Conservation (phyloP, 2,888 invertebrate species). For the Anoncus sp. region DNA sequence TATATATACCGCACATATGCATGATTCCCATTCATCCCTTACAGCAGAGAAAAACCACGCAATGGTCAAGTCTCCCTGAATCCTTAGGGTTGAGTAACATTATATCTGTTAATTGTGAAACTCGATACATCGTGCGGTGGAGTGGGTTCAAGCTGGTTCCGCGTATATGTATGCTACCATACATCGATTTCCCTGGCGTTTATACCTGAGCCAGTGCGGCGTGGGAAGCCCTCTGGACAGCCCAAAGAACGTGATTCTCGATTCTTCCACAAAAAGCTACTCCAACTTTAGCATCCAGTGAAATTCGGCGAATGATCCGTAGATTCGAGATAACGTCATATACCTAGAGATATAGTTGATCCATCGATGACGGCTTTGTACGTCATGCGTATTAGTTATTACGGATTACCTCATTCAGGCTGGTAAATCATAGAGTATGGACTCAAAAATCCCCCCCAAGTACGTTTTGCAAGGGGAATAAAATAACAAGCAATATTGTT, state of each 20-base stretch:
- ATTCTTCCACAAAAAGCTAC: slow-evolving; percentile 39
- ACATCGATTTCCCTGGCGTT: slow-evolving; percentile 43
- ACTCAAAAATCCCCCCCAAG: neutral
- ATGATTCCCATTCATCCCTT: slow-evolving; percentile 50
- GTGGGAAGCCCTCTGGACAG: slow-evolving; percentile 54
- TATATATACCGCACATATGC: slow-evolving; percentile 8
- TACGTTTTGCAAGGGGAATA: slow-evolving; percentile 31
- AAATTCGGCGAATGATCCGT: slow-evolving; percentile 47
- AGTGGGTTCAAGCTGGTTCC: slow-evolving; percentile 45
- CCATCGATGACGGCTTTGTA: slow-evolving; percentile 19
- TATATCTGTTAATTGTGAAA: slow-evolving; percentile 83
- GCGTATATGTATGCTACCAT: slow-evolving; percentile 3
- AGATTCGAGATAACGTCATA: slow-evolving; percentile 68
- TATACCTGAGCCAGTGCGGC: slow-evolving; percentile 52
- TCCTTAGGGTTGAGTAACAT: slow-evolving; percentile 77
- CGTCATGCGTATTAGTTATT: slow-evolving; percentile 12
- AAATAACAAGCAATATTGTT: neutral
- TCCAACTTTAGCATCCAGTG: slow-evolving; percentile 3
- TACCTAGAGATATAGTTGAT: slow-evolving; percentile 3
- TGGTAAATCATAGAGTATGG: slow-evolving; percentile 32
- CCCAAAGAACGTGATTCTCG: slow-evolving; percentile 35
- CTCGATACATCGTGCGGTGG: slow-evolving; percentile 69
- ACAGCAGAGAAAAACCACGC: slow-evolving; percentile 35
- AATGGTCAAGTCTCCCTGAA: slow-evolving; percentile 74
- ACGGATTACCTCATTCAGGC: slow-evolving; percentile 21